A percentile compares a stretch with the other conserved stretches of the same genome.
Conservation (phyloP, 2,797 vertebrate species). For the Heteromormyrus szaboi region DNA sequence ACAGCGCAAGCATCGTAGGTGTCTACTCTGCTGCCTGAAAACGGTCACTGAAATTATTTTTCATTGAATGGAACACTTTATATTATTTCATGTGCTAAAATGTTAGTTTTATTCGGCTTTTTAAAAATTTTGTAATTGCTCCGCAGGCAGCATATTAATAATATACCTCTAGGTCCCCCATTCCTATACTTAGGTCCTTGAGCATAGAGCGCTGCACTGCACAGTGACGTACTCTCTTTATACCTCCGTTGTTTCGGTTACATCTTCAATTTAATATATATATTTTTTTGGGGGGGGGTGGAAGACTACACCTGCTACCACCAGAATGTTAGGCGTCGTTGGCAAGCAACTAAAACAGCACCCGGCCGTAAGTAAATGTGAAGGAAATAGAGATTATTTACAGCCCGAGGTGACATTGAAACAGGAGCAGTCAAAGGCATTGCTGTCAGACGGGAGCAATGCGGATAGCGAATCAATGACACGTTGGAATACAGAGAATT, state of each 20-base stretch:
- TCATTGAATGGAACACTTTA: neutral
- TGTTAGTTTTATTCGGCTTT: neutral
- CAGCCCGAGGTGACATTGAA: conserved; percentile 50
- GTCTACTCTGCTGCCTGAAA: conserved; percentile 11
- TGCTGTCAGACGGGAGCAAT: neutral
- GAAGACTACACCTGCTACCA: conserved; percentile 27
- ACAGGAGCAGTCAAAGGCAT: conserved; percentile 10
- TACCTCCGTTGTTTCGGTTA: neutral
- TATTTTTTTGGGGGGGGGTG: neutral
- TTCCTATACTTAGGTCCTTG: neutral
- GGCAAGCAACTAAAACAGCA: conserved; percentile 57
- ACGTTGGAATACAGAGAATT: neutral
- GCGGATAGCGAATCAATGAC: neutral
- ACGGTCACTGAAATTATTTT: neutral
- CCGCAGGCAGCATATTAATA: neutral
- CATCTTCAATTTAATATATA: neutral
- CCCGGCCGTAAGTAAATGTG: conserved; percentile 54
- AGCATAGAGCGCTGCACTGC: neutral
- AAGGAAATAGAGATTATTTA: neutral
- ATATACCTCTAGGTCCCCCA: neutral
- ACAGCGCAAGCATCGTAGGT: neutral
- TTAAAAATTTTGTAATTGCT: neutral
- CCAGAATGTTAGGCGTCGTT: conserved; percentile 39
- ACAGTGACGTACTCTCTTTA: neutral
- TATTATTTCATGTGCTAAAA: neutral